phyloP scores from a whole-genome alignment of 2,797 vertebrate species.

The Petrocephalus sullivani region DNA sequence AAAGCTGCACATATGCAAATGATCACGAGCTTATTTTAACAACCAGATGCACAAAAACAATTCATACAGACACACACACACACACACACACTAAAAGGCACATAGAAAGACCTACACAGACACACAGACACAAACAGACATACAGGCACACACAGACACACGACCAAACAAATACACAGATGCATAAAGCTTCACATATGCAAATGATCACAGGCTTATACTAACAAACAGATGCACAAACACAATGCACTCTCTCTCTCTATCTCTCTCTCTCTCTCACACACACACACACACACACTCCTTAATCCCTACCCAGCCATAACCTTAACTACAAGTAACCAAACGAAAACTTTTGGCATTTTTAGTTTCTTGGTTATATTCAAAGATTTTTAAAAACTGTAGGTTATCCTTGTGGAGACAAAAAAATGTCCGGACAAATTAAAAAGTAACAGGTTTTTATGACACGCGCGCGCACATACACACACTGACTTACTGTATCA shows the following conservation, averaged over 20 bases:
- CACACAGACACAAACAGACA: no score
- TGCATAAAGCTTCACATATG: neutral
- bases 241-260: neutral
- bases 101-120: no score
- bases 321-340: no score
- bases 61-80: no score
- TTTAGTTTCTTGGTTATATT: no score
- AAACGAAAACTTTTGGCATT: no score
- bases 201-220: neutral
- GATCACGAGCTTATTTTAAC: neutral
- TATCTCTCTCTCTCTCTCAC: neutral
- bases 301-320: no score
- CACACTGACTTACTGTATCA: constrained; percentile 6
- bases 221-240: neutral
- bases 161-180: neutral
- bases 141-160: neutral
- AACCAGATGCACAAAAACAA: neutral
- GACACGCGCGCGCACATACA: constrained; percentile 9
- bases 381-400: no score
- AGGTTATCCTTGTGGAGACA: no score
- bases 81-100: no score
- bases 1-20: neutral
- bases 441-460: no score
- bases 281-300: constrained; percentile 13
- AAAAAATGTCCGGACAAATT: no score